These are phyloP conservation scores for Philereme transversata DNA, from an alignment of 2,888 invertebrate species.

Conservation along the genomic window DNA sequence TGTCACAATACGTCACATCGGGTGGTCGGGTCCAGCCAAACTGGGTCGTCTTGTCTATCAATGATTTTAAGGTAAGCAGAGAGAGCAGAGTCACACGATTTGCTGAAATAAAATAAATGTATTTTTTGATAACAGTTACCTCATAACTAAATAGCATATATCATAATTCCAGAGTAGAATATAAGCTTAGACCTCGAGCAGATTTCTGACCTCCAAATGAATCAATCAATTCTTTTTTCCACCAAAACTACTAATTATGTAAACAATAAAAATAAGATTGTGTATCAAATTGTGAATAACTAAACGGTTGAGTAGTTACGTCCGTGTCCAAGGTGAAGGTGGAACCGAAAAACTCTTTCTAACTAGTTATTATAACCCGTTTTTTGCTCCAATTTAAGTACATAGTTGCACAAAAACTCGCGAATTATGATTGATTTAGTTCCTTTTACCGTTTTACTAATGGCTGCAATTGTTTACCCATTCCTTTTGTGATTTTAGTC, in stretches of 20 bases:
- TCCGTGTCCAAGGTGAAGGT: conserved; percentile 27
- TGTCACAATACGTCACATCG: no score
- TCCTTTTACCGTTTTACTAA: neutral
- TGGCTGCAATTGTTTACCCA: neutral
- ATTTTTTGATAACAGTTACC: no score
- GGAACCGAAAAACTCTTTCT: conserved; percentile 20
- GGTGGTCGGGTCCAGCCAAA: no score
- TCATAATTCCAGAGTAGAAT: no score
- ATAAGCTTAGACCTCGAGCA: no score
- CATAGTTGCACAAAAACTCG: conserved; percentile 20
- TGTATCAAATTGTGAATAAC: conserved; percentile 17
- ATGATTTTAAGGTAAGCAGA: no score
- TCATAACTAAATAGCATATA: no score
- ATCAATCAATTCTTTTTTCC: neutral
- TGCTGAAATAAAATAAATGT: no score
- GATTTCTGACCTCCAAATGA: neutral
- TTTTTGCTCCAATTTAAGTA: conserved; percentile 16
- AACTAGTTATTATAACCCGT: conserved; percentile 21
- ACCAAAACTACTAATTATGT: neutral
- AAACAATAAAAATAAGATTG: conserved; percentile 15
- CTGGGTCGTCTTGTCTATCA: no score
- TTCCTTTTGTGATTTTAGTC: no score
- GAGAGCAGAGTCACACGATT: no score
- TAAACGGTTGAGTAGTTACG: conserved; percentile 17
- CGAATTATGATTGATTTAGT: conserved; percentile 16